A percentile compares a stretch with the other conserved stretches of the same genome.
These are phyloP conservation scores for Cephus runcator DNA, from an alignment of 2,888 invertebrate genomes.

Conservation along the genomic window DNA sequence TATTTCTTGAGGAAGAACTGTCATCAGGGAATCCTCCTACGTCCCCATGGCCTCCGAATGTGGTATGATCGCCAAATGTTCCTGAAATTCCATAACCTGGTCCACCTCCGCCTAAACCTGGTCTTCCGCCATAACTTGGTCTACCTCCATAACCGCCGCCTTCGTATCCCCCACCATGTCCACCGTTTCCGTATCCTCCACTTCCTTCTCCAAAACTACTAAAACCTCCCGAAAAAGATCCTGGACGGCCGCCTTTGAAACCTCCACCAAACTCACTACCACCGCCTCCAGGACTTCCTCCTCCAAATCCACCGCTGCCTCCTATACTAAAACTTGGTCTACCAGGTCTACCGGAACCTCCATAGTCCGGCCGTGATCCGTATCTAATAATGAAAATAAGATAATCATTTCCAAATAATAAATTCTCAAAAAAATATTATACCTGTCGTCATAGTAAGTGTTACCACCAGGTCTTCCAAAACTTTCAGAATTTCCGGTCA, in stretches of 20 bases:
- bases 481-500: slow-evolving; percentile 31
- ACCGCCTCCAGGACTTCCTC: neutral
- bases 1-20: slow-evolving; percentile 31
- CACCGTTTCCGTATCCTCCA: slow-evolving; percentile 22
- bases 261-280: neutral
- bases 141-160: slow-evolving; percentile 27
- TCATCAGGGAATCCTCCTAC: slow-evolving; percentile 30
- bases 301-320: slow-evolving; percentile 7
- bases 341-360: neutral
- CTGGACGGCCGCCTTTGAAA: slow-evolving; percentile 8
- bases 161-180: slow-evolving; percentile 35
- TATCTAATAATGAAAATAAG: neutral
- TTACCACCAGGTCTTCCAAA: slow-evolving; percentile 23
- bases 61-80: slow-evolving; percentile 40
- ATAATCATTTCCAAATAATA: neutral
- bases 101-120: slow-evolving; percentile 10
- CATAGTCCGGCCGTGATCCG: neutral
- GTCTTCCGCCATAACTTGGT: slow-evolving; percentile 20
- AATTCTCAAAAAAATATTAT: slow-evolving; percentile 17
- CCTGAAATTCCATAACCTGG: slow-evolving; percentile 43
- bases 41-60: slow-evolving; percentile 36
- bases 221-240: neutral
- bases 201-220: slow-evolving; percentile 26
- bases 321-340: neutral
- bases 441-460: slow-evolving; percentile 37